A percentile compares a stretch with the other conserved stretches of the same genome.
These are phyloP conservation scores for Netelia fuscicornis DNA, from an alignment of 2,888 invertebrate genomes.

Conservation along the genomic window DNA sequence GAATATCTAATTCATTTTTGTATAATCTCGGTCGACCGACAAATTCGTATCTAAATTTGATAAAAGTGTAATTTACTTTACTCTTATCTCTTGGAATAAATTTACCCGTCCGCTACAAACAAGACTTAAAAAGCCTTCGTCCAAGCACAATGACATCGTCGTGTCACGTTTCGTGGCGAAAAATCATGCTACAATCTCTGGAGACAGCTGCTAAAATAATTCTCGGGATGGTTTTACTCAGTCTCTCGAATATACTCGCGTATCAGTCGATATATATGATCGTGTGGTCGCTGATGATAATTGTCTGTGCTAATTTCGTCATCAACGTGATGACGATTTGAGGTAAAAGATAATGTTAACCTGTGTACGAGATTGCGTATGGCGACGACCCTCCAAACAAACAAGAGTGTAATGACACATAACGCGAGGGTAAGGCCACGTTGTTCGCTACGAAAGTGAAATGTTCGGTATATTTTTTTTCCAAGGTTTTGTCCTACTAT, in stretches of 20 bases:
- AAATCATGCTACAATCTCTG: slow-evolving; percentile 65
- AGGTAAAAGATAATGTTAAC: slow-evolving; percentile 6
- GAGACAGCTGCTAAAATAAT: slow-evolving; percentile 71
- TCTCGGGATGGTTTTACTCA: slow-evolving; percentile 69
- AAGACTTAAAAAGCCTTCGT: neutral
- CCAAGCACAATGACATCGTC: slow-evolving; percentile 34
- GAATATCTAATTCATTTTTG: slow-evolving; percentile 16
- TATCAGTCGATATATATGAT: slow-evolving; percentile 72
- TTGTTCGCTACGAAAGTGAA: neutral
- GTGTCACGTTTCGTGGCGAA: slow-evolving; percentile 21
- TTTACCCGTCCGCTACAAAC: neutral
- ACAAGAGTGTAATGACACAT: neutral
- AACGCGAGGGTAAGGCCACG: neutral
- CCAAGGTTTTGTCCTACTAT: slow-evolving; percentile 21
- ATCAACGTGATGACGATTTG: slow-evolving; percentile 60
- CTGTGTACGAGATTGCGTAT: no score
- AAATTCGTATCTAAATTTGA: slow-evolving; percentile 32
- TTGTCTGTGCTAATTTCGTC: slow-evolving; percentile 65
- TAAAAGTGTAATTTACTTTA: neutral
- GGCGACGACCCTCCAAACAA: no score
- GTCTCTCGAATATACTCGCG: slow-evolving; percentile 72
- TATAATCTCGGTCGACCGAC: neutral
- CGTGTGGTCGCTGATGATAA: slow-evolving; percentile 70
- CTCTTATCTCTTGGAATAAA: neutral
- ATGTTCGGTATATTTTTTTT: neutral